These are phyloP conservation scores for Rhagonycha fulva DNA, from an alignment of 2,888 invertebrate species.

Conservation along the genomic window DNA sequence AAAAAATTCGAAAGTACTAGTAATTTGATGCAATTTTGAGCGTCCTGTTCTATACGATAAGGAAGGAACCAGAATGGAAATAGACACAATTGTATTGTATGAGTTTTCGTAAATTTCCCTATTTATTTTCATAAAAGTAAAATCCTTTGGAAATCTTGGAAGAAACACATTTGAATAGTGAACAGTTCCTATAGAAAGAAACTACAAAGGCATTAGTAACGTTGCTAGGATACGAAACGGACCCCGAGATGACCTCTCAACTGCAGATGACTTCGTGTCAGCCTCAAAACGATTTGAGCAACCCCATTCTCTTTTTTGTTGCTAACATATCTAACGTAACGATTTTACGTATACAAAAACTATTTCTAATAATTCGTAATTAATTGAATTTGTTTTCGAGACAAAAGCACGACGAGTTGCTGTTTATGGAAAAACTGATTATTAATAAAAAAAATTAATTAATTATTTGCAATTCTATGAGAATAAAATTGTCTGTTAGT, in stretches of 20 bases:
- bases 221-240: slow-evolving; percentile 37
- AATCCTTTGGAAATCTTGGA: slow-evolving; percentile 5
- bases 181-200: slow-evolving; percentile 16
- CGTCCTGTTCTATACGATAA: background rate
- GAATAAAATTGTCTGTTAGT: background rate
- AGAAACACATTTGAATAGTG: slow-evolving; percentile 22
- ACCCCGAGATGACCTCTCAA: slow-evolving; percentile 53
- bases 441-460: background rate
- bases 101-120: background rate
- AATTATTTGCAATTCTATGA: background rate
- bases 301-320: slow-evolving; percentile 15
- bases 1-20: background rate
- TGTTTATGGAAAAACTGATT: background rate
- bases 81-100: background rate
- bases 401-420: background rate
- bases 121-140: background rate
- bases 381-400: background rate
- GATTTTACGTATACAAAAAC: background rate
- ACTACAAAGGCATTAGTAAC: slow-evolving; percentile 13
- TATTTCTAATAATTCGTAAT: background rate
- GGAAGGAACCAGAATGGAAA: background rate
- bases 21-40: background rate
- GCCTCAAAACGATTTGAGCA: slow-evolving; percentile 23
- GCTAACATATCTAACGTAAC: slow-evolving; percentile 1
- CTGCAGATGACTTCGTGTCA: slow-evolving; percentile 50